phyloP scores from a whole-genome alignment of 2,113 vertebrate species.

The Peromyscus polionotus region DNA sequence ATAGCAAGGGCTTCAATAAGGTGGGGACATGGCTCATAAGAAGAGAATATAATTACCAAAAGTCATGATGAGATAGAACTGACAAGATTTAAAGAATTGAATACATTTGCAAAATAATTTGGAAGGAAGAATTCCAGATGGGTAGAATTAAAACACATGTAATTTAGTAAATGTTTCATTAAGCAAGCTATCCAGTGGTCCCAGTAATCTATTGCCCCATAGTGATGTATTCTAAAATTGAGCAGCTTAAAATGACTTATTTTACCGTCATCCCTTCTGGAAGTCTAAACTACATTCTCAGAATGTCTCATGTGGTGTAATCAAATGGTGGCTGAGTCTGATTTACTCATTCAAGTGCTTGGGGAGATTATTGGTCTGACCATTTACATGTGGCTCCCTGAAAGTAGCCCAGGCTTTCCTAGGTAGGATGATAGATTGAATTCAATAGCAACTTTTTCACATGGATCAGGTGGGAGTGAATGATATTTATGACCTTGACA shows the following conservation, averaged over 20 bases:
- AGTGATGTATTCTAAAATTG: neutral
- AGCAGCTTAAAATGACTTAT: neutral
- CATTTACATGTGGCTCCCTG: neutral
- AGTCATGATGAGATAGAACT: neutral
- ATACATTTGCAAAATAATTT: neutral
- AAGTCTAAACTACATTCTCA: neutral
- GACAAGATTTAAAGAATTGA: neutral
- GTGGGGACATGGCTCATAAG: neutral
- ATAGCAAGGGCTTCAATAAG: neutral
- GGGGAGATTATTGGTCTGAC: neutral
- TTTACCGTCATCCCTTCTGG: neutral
- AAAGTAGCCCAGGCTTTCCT: neutral
- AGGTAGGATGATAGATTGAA: neutral
- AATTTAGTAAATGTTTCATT: conserved; percentile 1
- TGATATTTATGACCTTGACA: neutral
- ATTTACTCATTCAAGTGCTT: neutral
- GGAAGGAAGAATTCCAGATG: neutral
- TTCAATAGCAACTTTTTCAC: neutral
- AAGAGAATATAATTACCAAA: neutral
- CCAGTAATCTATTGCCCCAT: neutral
- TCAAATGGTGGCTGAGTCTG: neutral
- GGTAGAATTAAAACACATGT: neutral
- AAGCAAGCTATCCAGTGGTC: neutral
- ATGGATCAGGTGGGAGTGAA: neutral
- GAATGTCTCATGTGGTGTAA: neutral